These are phyloP conservation scores for Cosmia pyralina DNA, from an alignment of 2,888 invertebrate genomes.

Conservation along the genomic window DNA sequence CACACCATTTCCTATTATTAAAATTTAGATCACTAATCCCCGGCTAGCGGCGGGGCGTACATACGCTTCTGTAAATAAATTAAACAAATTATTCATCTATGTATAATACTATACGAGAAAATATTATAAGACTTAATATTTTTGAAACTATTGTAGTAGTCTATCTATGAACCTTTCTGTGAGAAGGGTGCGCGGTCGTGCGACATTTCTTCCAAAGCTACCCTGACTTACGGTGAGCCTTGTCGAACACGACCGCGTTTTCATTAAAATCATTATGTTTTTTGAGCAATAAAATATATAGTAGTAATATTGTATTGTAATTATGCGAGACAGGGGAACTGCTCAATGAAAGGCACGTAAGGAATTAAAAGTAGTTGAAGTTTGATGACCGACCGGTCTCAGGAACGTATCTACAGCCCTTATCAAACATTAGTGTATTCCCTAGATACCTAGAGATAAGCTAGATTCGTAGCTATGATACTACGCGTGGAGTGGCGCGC, in stretches of 20 bases:
- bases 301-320: constrained; percentile 73
- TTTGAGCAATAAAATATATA: constrained; percentile 77
- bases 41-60: constrained; percentile 66
- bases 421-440: constrained; percentile 79
- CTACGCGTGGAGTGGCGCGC: constrained; percentile 60
- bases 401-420: constrained; percentile 73
- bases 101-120: constrained; percentile 71
- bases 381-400: constrained; percentile 68
- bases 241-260: constrained; percentile 31
- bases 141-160: constrained; percentile 84
- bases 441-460: constrained; percentile 82
- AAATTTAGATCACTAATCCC: constrained; percentile 57
- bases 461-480: constrained; percentile 78
- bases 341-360: constrained; percentile 86
- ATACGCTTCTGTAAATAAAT: constrained; percentile 78
- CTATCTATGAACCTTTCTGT: constrained; percentile 72
- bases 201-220: constrained; percentile 5
- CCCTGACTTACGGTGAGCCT: background rate
- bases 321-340: constrained; percentile 79
- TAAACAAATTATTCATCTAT: constrained; percentile 70
- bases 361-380: constrained; percentile 86
- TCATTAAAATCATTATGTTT: constrained; percentile 69
- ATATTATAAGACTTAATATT: constrained; percentile 84
- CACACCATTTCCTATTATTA: constrained; percentile 61
- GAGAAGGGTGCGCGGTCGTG: constrained; percentile 60